Percentiles rank a stretch among this genome's conserved stretches.
These are phyloP conservation scores for Euphydryas editha DNA, from an alignment of 2,888 invertebrate genomes.

Conservation along the genomic window DNA sequence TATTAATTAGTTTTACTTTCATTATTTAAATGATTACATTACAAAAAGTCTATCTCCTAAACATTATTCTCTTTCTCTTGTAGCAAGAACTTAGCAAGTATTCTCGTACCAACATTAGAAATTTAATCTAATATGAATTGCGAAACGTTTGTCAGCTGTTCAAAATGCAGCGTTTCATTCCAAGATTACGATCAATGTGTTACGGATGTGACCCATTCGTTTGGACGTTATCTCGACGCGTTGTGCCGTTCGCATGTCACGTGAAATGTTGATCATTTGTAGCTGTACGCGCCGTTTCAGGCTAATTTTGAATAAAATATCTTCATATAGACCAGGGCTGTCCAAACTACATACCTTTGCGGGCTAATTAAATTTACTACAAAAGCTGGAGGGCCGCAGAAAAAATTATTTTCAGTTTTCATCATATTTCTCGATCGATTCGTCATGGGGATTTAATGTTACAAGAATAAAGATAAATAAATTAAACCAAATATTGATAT, in stretches of 20 bases:
- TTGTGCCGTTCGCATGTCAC: conserved; percentile 65
- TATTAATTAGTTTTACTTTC: too few relatives aligned
- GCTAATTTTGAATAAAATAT: conserved; percentile 36
- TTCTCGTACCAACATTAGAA: background rate
- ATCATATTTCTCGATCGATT: too few relatives aligned
- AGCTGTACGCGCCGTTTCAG: conserved; percentile 29
- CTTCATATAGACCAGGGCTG: background rate
- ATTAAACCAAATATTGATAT: too few relatives aligned
- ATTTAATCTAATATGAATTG: conserved; percentile 14
- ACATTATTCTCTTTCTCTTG: background rate
- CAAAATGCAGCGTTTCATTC: conserved; percentile 18
- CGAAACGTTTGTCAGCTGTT: conserved; percentile 19
- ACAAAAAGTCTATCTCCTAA: background rate
- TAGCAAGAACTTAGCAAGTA: background rate
- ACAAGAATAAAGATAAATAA: too few relatives aligned
- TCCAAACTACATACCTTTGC: too few relatives aligned
- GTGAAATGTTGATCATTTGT: conserved; percentile 47
- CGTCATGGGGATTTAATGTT: too few relatives aligned
- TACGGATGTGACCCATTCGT: conserved; percentile 68
- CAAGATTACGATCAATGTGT: conserved; percentile 49
- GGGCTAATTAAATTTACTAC: too few relatives aligned
- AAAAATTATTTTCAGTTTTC: too few relatives aligned
- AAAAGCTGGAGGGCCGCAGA: too few relatives aligned
- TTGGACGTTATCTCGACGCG: conserved; percentile 67
- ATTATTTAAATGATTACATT: too few relatives aligned